Conservation (phyloP, 2,113 vertebrate species). For the Plestiodon gilberti region DNA sequence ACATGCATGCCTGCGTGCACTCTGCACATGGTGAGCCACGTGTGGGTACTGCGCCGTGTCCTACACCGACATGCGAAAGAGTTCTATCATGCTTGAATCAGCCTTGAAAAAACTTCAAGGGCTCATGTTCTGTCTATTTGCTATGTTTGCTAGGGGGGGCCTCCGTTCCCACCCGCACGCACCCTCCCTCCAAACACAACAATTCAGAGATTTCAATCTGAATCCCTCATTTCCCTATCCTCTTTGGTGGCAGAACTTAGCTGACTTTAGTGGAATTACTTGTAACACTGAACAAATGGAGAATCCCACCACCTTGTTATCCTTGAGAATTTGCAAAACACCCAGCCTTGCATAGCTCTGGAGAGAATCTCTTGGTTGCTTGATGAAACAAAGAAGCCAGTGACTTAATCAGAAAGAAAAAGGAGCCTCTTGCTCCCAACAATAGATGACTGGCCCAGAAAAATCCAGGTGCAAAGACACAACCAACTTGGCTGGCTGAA, state of each 20-base stretch:
- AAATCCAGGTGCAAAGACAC: background rate
- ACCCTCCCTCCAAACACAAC: background rate
- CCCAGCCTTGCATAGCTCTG: background rate
- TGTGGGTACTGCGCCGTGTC: no score
- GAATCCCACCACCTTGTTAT: background rate
- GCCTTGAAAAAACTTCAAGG: background rate
- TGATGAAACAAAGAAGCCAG: background rate
- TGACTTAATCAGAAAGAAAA: background rate
- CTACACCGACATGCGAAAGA: no score
- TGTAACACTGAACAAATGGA: background rate
- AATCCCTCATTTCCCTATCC: background rate
- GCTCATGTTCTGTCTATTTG: background rate
- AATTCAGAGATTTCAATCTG: background rate
- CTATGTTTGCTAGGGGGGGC: background rate
- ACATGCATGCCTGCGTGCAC: no score
- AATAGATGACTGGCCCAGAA: background rate
- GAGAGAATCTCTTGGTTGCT: background rate
- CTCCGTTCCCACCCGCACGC: background rate
- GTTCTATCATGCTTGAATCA: background rate
- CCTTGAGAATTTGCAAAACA: background rate
- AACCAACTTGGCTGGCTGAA: no score
- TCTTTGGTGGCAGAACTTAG: background rate
- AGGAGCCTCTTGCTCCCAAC: background rate
- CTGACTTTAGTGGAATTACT: fast-evolving
- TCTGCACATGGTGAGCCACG: no score